A percentile compares a stretch with the other conserved stretches of the same genome.
Conservation (phyloP, 2,888 invertebrate genomes). For the Entomobrya multifasciata region DNA sequence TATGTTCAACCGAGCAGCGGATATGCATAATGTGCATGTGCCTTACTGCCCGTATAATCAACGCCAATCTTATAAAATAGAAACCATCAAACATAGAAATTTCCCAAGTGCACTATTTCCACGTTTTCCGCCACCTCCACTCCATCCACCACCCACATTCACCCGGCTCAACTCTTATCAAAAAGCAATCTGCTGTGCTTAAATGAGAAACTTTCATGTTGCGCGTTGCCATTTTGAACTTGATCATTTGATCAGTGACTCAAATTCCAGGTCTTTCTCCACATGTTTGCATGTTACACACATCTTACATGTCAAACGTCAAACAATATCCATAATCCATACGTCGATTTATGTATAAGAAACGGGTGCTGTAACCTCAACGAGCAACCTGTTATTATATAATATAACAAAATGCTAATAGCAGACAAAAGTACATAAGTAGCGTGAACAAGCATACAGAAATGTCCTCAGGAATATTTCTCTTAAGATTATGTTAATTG, state of each 20-base stretch:
- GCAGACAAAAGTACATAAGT: too few species aligned
- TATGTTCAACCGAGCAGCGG: conserved; percentile 6
- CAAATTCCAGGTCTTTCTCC: conserved; percentile 32
- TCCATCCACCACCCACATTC: conserved; percentile 29
- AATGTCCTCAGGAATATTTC: too few species aligned
- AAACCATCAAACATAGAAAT: conserved; percentile 8
- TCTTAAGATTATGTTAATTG: too few species aligned
- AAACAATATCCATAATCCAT: too few species aligned
- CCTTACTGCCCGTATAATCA: conserved; percentile 22
- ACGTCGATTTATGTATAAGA: too few species aligned
- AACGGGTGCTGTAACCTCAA: too few species aligned
- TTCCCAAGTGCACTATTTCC: conserved; percentile 52
- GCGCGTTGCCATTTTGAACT: conserved; percentile 49
- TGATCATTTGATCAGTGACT: conserved; percentile 41
- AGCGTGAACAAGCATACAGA: too few species aligned
- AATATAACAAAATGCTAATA: too few species aligned
- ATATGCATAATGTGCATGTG: conserved; percentile 49
- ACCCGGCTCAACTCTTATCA: conserved; percentile 43
- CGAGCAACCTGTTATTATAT: too few species aligned
- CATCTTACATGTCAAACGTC: not conserved
- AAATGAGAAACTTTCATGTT: conserved; percentile 54
- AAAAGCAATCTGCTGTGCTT: conserved; percentile 31
- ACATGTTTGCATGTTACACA: not conserved
- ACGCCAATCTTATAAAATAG: conserved; percentile 13
- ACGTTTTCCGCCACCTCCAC: conserved; percentile 36